Evolutionary conservation across 2,797 vertebrate species (phyloP).

Genomic region (Cetoscarus ocellatus): DNA sequence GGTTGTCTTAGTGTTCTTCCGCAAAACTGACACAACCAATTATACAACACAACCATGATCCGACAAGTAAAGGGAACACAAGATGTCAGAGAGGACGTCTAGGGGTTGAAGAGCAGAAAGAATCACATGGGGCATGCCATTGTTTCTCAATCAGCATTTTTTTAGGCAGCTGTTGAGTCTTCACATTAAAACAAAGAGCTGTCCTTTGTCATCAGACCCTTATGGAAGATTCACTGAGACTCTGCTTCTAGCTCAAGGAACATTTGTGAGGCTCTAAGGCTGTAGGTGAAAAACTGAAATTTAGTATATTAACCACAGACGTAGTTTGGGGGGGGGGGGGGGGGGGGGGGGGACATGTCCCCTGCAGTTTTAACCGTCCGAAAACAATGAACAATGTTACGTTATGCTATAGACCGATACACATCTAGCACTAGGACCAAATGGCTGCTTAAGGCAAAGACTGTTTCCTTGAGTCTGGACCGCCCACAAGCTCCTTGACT

Average conservation of each 20-base stretch:
- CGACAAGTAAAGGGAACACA: conserved; percentile 80
- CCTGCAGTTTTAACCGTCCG: no score
- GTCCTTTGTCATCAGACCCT: conserved; percentile 73
- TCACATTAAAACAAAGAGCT: conserved; percentile 71
- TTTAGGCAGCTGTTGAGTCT: conserved; percentile 76
- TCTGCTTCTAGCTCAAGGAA: conserved; percentile 82
- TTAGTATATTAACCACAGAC: no score
- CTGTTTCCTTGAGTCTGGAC: no score
- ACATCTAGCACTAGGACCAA: no score
- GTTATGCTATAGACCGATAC: no score
- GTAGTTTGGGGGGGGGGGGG: no score
- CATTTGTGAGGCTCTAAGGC: conserved; percentile 80
- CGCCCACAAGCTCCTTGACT: no score
- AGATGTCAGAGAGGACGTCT: conserved; percentile 77
- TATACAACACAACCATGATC: conserved; percentile 77
- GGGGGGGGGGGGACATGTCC: no score
- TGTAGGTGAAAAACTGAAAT: conserved; percentile 68
- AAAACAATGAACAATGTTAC: no score
- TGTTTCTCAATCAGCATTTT: conserved; percentile 81
- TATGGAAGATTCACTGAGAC: conserved; percentile 75
- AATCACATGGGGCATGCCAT: conserved; percentile 84
- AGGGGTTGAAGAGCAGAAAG: conserved; percentile 73
- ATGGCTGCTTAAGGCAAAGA: no score
- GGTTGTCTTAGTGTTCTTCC: conserved; percentile 70
- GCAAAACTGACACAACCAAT: conserved; percentile 84